Evolutionary conservation across 2,888 invertebrate genomes (phyloP), one percentile per base, ranked within the genome.

Genomic region (Anoplius nigerrimus): DNA sequence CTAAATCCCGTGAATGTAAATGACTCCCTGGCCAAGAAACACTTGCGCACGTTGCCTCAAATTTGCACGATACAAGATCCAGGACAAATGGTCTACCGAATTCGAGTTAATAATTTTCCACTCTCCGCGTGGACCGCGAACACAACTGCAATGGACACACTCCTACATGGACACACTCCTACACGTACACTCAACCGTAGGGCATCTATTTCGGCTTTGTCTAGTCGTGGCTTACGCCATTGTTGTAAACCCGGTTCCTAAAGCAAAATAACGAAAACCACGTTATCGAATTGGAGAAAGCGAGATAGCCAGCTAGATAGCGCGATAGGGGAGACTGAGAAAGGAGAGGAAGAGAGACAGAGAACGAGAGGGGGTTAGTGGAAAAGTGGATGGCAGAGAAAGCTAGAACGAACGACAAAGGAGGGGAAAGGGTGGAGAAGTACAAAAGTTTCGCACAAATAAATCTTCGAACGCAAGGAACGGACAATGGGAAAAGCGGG

Each of bases 401-500:
- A 43, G 56, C n/a, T n/a, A 20, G 43, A 43, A 34, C 74, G 76
- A 76, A 69, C 51, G 59, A 51, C 52, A 56, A 54, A 48, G 42
- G 61, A 52, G 34, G 45, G 56, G 52, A 21, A n/a, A 51, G 24
- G 61, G 48, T 22, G 68, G 20, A 43, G 69, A 53, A 67, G 72
- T 80, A 78, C 79, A 80, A 79, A 79, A 79, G 79, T 79, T 79
- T 79, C 54, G 71, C 61, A 57, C 66, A 66, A 80, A 79, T 79
- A 79, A 79, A 79, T 79, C 79, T 79, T 66, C 62, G 62, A 61
- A 64, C 76, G 74, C 80, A 75, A 79, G 75, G 78, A 71, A 55
- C 66, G 78, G 76, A 79, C 79, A 79, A 79, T 79, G 71, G 79
- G 45, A 61, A 65, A 51, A 51, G 62, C 67, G 68, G 45, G 59